Evolutionary conservation across 2,888 invertebrate species (phyloP).

Genomic region (Allophyes oxyacanthae): DNA sequence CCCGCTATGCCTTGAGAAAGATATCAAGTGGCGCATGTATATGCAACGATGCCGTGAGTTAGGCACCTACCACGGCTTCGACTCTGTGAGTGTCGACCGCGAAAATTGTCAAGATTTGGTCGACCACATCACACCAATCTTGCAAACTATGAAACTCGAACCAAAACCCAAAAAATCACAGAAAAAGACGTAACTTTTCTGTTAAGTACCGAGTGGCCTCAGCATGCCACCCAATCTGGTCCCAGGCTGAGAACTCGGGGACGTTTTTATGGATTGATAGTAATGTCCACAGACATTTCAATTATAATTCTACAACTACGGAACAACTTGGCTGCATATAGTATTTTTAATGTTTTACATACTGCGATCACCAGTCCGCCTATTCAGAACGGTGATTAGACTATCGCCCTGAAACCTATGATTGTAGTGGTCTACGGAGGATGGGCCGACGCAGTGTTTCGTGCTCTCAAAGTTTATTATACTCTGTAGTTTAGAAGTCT

Average conservation of each 20-base stretch:
- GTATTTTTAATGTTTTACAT: slow-evolving; percentile 1
- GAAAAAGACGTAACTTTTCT: slow-evolving; percentile 14
- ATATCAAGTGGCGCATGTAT: slow-evolving; percentile 74
- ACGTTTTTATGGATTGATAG: slow-evolving; percentile 5
- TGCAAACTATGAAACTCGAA: slow-evolving; percentile 22
- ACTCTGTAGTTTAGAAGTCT: slow-evolving; percentile 9
- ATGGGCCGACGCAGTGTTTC: not conserved
- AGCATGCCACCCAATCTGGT: not conserved
- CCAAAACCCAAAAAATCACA: not conserved
- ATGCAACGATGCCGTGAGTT: slow-evolving; percentile 73
- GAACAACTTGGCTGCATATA: too few relatives aligned
- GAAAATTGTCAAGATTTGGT: slow-evolving; percentile 25
- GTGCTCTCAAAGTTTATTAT: slow-evolving; percentile 6
- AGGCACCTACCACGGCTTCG: slow-evolving; percentile 72
- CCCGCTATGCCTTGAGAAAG: slow-evolving; percentile 78
- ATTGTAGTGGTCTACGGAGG: not conserved
- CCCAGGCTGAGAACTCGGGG: not conserved
- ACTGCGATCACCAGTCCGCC: slow-evolving; percentile 17
- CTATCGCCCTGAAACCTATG: not conserved
- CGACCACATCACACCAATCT: slow-evolving; percentile 24
- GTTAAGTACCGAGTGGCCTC: not conserved
- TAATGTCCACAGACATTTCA: slow-evolving; percentile 10
- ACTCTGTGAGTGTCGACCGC: slow-evolving; percentile 18
- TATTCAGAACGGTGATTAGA: slow-evolving; percentile 22
- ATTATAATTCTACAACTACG: too few relatives aligned